Evolutionary conservation across 2,113 vertebrate species (phyloP).

Genomic region (Anolis sagrei): DNA sequence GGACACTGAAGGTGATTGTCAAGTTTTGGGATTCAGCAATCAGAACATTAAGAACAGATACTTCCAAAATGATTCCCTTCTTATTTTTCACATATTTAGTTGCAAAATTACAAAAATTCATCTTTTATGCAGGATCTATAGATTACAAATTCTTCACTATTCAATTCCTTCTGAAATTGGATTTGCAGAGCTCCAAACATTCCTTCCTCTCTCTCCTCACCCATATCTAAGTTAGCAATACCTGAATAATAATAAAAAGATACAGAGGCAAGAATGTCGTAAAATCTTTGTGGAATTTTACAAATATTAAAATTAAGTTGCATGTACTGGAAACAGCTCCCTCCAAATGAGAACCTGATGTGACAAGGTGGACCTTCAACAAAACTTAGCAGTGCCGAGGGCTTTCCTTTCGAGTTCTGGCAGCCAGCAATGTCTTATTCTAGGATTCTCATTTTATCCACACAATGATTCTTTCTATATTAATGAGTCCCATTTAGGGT

Average conservation of each 20-base stretch:
- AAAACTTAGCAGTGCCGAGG: no score
- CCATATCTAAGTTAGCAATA: background rate
- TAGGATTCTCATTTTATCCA: no score
- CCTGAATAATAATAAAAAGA: background rate
- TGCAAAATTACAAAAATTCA: background rate
- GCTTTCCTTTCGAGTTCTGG: no score
- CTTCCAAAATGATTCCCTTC: background rate
- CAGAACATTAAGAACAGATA: conserved; percentile 49
- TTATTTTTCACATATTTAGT: background rate
- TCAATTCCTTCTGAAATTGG: background rate
- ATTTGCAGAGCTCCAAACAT: background rate
- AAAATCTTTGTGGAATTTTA: background rate
- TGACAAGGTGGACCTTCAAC: background rate
- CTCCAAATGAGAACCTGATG: background rate
- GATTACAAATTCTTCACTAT: background rate
- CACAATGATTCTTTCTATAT: no score
- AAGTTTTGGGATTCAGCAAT: conserved; percentile 51
- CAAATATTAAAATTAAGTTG: background rate
- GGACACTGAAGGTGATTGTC: conserved; percentile 49
- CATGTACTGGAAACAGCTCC: background rate
- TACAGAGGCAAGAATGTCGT: background rate
- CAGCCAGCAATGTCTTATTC: no score
- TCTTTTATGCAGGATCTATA: background rate
- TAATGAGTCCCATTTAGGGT: no score
- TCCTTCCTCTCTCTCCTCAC: background rate